Evolutionary conservation across 2,888 invertebrate species (phyloP), one percentile per base, ranked within the genome.

Genomic region (Drosophila subquinaria): DNA sequence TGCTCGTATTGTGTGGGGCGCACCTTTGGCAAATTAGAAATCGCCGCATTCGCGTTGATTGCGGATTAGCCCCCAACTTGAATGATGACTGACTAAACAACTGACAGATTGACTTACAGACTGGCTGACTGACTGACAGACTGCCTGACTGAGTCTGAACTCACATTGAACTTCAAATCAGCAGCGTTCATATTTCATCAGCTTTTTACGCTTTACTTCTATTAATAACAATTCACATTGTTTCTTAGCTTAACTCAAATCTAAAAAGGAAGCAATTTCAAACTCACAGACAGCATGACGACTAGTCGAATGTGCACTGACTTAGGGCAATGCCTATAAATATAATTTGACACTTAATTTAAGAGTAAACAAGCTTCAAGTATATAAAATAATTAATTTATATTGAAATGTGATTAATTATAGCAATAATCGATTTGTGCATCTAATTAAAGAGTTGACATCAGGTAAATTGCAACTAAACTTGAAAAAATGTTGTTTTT

Each of bases 1-100:
- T 67, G 52, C 40, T 73, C 64, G 57, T 71, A 65, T 66, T 77
- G 77, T 61, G 80, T 61, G 67, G 42, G 83, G 86, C 86, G 66
- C 84, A 85, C 84, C 84, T 85, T 71, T 76, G 72, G 80, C 88
- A 82, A 82, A 85, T 84, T 84, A 88, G 84, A 84, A 84, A 84
- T 84, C 83, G 71, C 64, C 68, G 73, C 68, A 62, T 66, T 72
- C 71, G 73, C 81, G 77, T 74, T 88, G 88, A 84, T 85, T 85
- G 85, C 88, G 86, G 84, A 88, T 82, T 84, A 84, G 82, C 82
- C 85, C 73, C 82, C 76, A 74, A 81, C 69, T 76, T 81, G 73
- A 84, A 73, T 68, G 79, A 72, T 82, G 76, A 71, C 71, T 86
- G 86, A 85, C 81, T 82, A 71, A 76, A 61, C 55, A 57, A 56